Base-by-base conservation (phyloP, 2,113 vertebrate genomes). In the Xerus inauris region DNA sequence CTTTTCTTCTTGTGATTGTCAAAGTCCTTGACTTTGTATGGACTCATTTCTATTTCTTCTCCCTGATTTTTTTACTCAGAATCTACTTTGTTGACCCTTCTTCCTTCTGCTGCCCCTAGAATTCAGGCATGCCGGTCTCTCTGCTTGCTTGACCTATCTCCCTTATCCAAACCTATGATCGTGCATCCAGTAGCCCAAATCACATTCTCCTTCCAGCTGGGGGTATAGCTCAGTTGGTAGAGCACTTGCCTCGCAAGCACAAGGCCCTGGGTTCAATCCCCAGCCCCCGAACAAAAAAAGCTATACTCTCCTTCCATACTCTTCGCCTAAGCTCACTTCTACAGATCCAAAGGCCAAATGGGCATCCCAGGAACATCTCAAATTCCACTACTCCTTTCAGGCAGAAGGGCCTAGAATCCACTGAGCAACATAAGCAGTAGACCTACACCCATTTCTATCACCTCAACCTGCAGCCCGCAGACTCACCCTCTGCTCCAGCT, bases 11-110 rank as follows among this genome's bases (percentile, higher is more conserved):
- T 20, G 20, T 2, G 7, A n/a, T 0, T 7, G 5, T 32, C 76
- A 40, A 4, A 4, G 5, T 45, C 82, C 22, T 49, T 14, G 73
- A 40, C 24, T 54, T 24, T 0, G 0, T 0, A 9, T 22, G 22
- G 8, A 10, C 62, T 42, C 49, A 4, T 4, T 38, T 42, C 57
- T n/a, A 22, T 4, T 47, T 51, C 42, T 28, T 28, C 62, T 40
- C 81, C 28, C 54, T 35, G 51, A 24, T 3, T 54, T 47, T 47
- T 65, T 47, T 42, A 65, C 67, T 32, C 59, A 14, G 26, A 28
- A 9, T 65, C 40, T 49, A 24, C 13, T n/a, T 12, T 28, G 16
- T 35, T n/a, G 24, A 14, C 69, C 38, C 28, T 30, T 72, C 42
- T 91, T 32, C n/a, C 32, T 91, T 17, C 10, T 38, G 9, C n/a